Conservation (phyloP, 2,797 vertebrate species). For the Pangasius larnaudii region DNA sequence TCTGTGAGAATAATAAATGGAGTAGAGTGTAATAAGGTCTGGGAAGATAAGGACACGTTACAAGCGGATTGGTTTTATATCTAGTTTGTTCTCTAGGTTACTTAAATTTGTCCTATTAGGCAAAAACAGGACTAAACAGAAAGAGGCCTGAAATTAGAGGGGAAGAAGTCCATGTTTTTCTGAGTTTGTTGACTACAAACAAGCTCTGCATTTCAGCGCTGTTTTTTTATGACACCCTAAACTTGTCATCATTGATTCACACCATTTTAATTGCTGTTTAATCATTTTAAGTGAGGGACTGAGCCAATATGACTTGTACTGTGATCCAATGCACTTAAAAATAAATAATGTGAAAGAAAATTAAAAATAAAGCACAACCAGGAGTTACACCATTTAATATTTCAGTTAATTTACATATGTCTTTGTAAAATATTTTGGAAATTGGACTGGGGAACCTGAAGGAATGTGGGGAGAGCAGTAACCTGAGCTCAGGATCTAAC, state of each 20-base stretch:
- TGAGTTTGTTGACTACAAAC: not conserved
- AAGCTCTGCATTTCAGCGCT: not conserved
- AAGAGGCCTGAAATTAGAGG: not conserved
- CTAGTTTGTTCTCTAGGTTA: not conserved
- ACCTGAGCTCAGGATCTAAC: constrained; percentile 3
- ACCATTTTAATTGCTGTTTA: not conserved
- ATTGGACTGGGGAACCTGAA: not conserved
- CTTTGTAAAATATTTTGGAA: not conserved
- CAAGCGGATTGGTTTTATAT: not conserved
- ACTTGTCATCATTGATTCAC: not conserved
- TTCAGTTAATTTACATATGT: not conserved
- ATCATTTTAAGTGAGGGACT: not conserved
- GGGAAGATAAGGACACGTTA: not conserved
- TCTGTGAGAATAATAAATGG: constrained; percentile 11
- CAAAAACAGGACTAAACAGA: not conserved
- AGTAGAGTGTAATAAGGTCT: not conserved
- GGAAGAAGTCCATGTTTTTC: not conserved
- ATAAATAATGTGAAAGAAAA: not conserved
- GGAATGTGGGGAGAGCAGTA: not conserved
- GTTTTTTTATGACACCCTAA: not conserved
- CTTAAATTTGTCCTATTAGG: not conserved
- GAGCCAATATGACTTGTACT: not conserved
- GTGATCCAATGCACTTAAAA: not conserved
- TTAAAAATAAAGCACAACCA: not conserved
- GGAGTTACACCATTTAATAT: not conserved